These are phyloP conservation scores for Gambusia yucatana DNA, from an alignment of 2,797 vertebrate genomes.

Conservation along the genomic window DNA sequence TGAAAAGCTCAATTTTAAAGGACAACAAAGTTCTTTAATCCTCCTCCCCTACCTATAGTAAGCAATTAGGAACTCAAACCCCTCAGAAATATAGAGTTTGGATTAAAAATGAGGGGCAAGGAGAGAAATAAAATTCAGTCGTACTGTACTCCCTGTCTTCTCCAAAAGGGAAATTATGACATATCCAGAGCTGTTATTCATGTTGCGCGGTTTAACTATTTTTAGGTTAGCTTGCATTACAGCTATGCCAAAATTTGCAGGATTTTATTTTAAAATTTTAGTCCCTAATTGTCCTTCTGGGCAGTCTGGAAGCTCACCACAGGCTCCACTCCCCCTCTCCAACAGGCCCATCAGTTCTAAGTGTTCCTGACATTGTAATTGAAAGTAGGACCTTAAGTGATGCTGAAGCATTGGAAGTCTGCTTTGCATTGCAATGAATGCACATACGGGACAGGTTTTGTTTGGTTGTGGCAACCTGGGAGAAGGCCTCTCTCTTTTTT, in stretches of 20 bases:
- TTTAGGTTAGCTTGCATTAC: conserved; percentile 37
- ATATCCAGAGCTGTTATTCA: conserved; percentile 58
- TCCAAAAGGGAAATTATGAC: conserved; percentile 46
- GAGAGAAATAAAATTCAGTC: neutral
- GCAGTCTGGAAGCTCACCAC: conserved; percentile 61
- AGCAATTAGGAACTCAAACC: neutral
- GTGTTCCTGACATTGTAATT: conserved; percentile 79
- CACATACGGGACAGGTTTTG: conserved; percentile 75
- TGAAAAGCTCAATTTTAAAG: neutral
- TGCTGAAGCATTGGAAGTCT: conserved; percentile 71
- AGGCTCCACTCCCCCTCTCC: conserved; percentile 66
- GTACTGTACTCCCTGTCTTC: neutral
- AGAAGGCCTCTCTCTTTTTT: conserved; percentile 54
- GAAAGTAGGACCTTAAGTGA: conserved; percentile 77
- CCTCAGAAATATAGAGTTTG: neutral
- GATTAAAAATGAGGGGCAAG: neutral
- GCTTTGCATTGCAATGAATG: conserved; percentile 79
- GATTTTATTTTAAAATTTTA: conserved; percentile 57
- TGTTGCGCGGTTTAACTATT: conserved; percentile 39
- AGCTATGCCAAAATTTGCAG: neutral
- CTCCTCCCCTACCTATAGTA: neutral
- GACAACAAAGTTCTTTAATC: neutral
- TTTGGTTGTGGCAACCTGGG: conserved; percentile 65
- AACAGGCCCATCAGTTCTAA: conserved; percentile 65
- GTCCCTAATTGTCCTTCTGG: conserved; percentile 59